Conservation (phyloP, 2,797 vertebrate genomes). For the Phoebastria nigripes region DNA sequence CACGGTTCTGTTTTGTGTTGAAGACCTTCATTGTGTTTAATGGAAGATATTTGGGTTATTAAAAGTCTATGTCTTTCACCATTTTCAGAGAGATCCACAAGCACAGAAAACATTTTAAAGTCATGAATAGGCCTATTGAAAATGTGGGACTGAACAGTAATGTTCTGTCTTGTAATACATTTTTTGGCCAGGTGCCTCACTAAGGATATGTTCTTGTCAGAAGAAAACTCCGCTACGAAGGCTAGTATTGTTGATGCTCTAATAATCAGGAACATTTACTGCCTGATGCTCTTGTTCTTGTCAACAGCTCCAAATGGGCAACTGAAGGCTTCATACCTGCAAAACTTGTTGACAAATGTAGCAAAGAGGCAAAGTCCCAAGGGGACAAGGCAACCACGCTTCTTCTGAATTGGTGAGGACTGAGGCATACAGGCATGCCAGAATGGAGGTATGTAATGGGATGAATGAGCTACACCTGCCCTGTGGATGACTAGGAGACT, state of each 20-base stretch:
- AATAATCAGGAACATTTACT: background rate
- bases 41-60: background rate
- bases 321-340: background rate
- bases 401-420: background rate
- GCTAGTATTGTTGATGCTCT: too few species aligned
- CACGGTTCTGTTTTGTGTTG: background rate
- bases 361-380: background rate
- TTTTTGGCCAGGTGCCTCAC: background rate
- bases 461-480: background rate
- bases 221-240: background rate
- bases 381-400: background rate
- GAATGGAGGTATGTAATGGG: background rate
- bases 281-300: background rate
- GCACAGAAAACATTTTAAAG: background rate
- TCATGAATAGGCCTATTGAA: background rate
- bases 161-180: background rate
- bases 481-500: background rate
- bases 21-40: background rate
- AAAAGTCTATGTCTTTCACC: background rate
- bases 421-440: background rate
- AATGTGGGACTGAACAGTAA: background rate
- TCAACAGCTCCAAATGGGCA: background rate
- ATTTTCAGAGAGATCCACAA: background rate
- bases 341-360: background rate
- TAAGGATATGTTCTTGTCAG: background rate